Evolutionary conservation across 1,140 invertebrate genomes (phyloP).

Genomic region (Caenorhabditis tropicalis): DNA sequence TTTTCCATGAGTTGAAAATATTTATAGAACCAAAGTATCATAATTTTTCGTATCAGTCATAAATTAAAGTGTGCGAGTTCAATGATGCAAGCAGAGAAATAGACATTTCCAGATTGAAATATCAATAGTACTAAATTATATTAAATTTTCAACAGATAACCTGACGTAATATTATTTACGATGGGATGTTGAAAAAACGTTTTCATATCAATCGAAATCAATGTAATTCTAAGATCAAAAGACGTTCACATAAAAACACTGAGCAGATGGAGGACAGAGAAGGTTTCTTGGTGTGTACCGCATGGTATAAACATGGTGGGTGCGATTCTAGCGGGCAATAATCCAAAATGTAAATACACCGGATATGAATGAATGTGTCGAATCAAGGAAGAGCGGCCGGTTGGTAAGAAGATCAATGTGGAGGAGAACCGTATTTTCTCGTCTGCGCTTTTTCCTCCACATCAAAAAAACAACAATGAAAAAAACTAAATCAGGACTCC

Average conservation of each 20-base stretch:
- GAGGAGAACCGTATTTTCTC: not conserved
- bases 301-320: constrained; percentile 15
- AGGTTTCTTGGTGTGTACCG: not conserved
- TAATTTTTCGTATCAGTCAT: no score
- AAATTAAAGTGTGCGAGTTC: no score
- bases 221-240: no score
- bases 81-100: no score
- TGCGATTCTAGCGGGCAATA: not conserved
- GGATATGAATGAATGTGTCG: not conserved
- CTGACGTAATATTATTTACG: no score
- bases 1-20: no score
- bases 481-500: not conserved
- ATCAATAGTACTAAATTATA: no score
- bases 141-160: no score
- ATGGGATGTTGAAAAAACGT: no score
- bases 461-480: not conserved
- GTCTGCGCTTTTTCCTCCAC: not conserved
- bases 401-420: not conserved
- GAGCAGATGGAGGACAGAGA: not conserved
- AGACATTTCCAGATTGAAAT: no score
- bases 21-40: no score
- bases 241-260: not conserved
- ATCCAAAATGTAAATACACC: not conserved
- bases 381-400: not conserved
- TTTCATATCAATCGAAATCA: no score